A percentile compares a stretch with the other conserved stretches of the same genome.
These are phyloP conservation scores for Eulemur albifrons DNA, from an alignment of 2,797 vertebrate genomes.

Conservation along the genomic window DNA sequence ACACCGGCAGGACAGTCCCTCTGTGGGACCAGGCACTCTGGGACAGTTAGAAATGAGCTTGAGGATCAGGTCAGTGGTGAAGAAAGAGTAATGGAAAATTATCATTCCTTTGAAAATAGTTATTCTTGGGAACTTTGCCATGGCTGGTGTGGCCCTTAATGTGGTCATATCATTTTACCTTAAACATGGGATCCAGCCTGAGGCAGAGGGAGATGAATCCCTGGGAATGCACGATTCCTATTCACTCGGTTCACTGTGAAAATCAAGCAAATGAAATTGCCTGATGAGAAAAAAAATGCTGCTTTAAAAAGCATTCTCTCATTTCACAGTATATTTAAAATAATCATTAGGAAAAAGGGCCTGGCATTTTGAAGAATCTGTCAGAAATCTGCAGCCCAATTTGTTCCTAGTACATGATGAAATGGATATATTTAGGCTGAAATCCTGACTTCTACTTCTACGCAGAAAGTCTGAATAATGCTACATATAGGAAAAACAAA, in stretches of 20 bases:
- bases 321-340: background rate
- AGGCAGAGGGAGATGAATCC: background rate
- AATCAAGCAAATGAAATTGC: background rate
- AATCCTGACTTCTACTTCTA: background rate
- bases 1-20: background rate
- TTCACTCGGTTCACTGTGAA: background rate
- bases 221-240: background rate
- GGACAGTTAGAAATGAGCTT: background rate
- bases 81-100: slow-evolving; percentile 40
- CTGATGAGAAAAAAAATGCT: background rate
- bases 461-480: background rate
- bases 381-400: background rate
- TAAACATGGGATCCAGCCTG: background rate
- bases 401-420: background rate
- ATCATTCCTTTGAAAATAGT: background rate
- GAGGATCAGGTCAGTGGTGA: slow-evolving; percentile 34
- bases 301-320: background rate
- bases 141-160: background rate
- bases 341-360: background rate
- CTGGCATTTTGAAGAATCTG: slow-evolving; percentile 1
- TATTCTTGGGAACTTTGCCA: background rate
- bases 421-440: background rate
- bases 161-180: background rate
- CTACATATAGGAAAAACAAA: background rate
- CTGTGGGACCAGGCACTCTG: background rate